Conservation (phyloP, 2,888 invertebrate species). For the Meandrusa payeni region DNA sequence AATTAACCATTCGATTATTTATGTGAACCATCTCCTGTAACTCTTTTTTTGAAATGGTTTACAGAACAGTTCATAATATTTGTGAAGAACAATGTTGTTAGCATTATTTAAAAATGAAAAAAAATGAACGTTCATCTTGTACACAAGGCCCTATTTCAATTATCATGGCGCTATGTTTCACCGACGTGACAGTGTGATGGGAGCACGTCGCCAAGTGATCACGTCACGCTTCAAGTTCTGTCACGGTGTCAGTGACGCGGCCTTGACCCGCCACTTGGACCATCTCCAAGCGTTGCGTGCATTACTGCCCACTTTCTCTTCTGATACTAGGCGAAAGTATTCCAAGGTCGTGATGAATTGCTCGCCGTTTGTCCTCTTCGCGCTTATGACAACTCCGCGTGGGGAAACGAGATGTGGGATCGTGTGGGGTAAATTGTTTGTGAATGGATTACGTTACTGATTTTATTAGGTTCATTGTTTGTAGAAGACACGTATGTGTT, state of each 20-base stretch:
- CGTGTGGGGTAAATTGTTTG: neutral
- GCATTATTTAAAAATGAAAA: too few relatives aligned
- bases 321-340: conserved; percentile 14
- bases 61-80: too few relatives aligned
- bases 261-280: conserved; percentile 17
- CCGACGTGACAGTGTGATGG: conserved; percentile 2
- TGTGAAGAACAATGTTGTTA: too few relatives aligned
- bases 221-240: conserved; percentile 3
- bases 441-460: conserved; percentile 8
- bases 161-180: too few relatives aligned
- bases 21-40: too few relatives aligned
- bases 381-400: neutral
- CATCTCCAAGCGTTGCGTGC: conserved; percentile 19
- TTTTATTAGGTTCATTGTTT: neutral
- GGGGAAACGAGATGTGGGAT: neutral
- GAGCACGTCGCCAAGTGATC: conserved; percentile 6
- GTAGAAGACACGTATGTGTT: too few relatives aligned
- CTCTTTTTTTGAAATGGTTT: too few relatives aligned
- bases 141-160: too few relatives aligned
- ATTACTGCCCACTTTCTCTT: conserved; percentile 15
- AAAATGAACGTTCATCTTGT: too few relatives aligned
- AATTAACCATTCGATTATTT: too few relatives aligned
- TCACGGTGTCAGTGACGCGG: conserved; percentile 10
- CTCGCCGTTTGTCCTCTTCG: conserved; percentile 1
- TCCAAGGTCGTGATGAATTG: conserved; percentile 10